phyloP scores from a whole-genome alignment of 2,888 invertebrate genomes.

The Scaptomyza caliginosa region DNA sequence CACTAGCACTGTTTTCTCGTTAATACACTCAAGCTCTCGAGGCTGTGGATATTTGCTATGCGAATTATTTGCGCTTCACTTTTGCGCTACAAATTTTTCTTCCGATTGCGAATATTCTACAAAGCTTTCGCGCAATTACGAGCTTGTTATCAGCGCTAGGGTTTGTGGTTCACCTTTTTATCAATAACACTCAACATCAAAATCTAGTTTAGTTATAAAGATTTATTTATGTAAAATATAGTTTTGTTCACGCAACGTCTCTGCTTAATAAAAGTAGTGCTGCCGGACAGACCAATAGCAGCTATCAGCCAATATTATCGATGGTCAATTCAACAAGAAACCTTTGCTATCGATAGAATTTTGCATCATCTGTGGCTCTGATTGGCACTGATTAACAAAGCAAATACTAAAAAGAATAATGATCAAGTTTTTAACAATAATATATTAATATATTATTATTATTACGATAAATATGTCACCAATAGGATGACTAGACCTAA shows the following conservation, averaged over 20 bases:
- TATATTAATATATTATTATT: not conserved
- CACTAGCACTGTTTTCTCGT: conserved; percentile 67
- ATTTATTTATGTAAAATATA: conserved; percentile 73
- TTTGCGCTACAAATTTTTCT: conserved; percentile 64
- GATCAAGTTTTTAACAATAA: not conserved
- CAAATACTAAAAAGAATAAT: too few relatives aligned
- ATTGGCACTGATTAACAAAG: not conserved
- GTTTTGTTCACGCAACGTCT: conserved; percentile 77
- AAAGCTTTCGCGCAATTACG: conserved; percentile 24
- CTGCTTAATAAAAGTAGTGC: conserved; percentile 55
- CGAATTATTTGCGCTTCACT: conserved; percentile 66
- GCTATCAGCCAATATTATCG: conserved; percentile 4
- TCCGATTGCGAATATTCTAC: conserved; percentile 30
- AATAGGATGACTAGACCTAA: too few relatives aligned
- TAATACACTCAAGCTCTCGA: conserved; percentile 58
- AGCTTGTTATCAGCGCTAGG: conserved; percentile 19
- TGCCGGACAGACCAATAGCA: conserved; percentile 44
- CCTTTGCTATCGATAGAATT: conserved; percentile 11
- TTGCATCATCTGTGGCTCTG: not conserved
- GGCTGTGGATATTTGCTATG: conserved; percentile 50
- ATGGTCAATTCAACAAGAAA: not conserved
- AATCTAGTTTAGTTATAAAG: conserved; percentile 48
- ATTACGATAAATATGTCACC: too few relatives aligned
- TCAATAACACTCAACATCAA: conserved; percentile 58
- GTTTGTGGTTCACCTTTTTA: conserved; percentile 60